These are phyloP conservation scores for Penaeus vannamei DNA, from an alignment of 1,140 invertebrate species.

Conservation along the genomic window DNA sequence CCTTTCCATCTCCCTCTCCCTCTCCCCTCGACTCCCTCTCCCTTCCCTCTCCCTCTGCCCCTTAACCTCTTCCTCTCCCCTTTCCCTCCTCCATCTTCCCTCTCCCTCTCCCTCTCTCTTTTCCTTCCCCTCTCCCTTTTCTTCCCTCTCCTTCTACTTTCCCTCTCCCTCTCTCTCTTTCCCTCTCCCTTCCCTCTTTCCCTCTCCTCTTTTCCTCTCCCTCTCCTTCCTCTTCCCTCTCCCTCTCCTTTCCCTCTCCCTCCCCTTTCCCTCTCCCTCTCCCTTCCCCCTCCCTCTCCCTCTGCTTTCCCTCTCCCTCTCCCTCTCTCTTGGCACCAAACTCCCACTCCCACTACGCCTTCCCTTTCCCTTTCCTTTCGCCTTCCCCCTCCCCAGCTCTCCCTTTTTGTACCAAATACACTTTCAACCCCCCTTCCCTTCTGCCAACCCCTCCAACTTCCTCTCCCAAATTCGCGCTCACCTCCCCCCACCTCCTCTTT, in stretches of 20 bases:
- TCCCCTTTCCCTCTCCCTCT: not conserved
- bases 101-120: not conserved
- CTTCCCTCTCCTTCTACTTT: not conserved
- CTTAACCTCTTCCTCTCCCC: not conserved
- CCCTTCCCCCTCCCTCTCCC: constrained; percentile 9
- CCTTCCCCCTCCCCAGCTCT: not conserved
- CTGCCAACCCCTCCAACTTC: constrained; percentile 14
- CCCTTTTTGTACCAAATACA: not conserved
- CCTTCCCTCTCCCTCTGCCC: not conserved
- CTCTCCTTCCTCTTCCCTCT: not conserved
- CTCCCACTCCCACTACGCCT: not conserved
- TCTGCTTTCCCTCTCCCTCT: not conserved
- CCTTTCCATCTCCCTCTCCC: not conserved
- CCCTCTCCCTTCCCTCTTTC: not conserved
- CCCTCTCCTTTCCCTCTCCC: not conserved
- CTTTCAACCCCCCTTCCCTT: not conserved
- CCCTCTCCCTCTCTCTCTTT: not conserved
- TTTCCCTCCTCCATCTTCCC: no score
- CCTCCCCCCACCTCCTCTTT: not conserved
- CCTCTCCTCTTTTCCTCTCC: not conserved
- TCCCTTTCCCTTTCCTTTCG: not conserved
- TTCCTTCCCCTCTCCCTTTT: not conserved
- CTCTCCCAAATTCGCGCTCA: not conserved
- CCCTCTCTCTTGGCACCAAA: not conserved
- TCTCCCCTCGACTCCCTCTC: not conserved